Evolutionary conservation across 2,888 invertebrate genomes (phyloP), one percentile per base, ranked within the genome.

Genomic region (Cantharis rufa): DNA sequence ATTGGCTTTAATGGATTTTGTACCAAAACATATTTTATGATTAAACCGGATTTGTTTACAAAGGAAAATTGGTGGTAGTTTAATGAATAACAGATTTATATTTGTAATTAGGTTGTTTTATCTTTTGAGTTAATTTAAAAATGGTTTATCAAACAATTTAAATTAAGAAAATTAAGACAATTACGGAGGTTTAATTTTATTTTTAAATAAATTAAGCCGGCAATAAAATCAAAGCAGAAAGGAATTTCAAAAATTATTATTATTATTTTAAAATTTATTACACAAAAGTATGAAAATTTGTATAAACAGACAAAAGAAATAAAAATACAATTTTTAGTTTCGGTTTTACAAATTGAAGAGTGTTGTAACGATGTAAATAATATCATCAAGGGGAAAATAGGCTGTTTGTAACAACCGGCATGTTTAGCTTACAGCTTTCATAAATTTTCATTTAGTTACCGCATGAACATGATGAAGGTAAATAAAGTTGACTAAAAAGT

Each of bases 1-100:
- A 80, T 78, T 80, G 78, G 76, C 78, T 78, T 78, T 80, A 78
- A 80, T 80, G 80, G 80, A 80, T 78, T 80, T 76, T 78, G 78
- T 76, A 76, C 80, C 76, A 77, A 78, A 78, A 79, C 79, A 77
- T 77, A 79, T 78, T 79, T 78, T 79, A 79, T 79, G 75, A 78
- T 79, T 79, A 78, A 75, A 72, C 78, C 69, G 74, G 77, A 77
- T 79, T 79, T 77, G 79, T 79, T 79, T 79, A 75, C 72, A 79
- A 77, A 75, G 79, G 74, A 76, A 77, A 77, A 75, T 76, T 74
- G 71, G 72, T 63, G 70, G 70, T 63, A 66, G 69, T 75, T 70
- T 78, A 78, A 78, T 75, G 75, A 75, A 75, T 78, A 78, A 71
- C 71, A 75, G 73, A 73, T 75, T 76, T 71, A 63, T 75, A 73